A percentile compares a stretch with the other conserved stretches of the same genome.
Conservation (phyloP, 2,888 invertebrate genomes). For the Trypoxylon attenuatum region DNA sequence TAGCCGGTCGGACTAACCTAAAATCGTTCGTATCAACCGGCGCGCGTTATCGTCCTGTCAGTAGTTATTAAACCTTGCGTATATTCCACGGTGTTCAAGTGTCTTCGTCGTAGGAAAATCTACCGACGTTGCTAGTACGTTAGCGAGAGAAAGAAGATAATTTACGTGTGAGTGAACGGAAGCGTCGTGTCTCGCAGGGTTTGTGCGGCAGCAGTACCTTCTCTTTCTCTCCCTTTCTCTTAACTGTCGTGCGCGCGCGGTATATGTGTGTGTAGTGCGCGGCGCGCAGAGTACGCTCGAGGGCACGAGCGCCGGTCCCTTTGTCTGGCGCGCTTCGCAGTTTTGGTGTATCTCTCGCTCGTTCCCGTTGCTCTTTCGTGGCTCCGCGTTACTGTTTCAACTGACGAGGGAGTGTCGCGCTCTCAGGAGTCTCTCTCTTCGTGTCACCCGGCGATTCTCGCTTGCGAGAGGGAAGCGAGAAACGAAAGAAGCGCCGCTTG, state of each 20-base stretch:
- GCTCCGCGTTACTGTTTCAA: too few species aligned
- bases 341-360: not conserved
- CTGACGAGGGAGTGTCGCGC: not conserved
- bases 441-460: not conserved
- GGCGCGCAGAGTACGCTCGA: too few species aligned
- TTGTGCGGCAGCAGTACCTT: not conserved
- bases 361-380: not conserved
- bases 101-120: too few species aligned
- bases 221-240: not conserved
- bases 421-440: not conserved
- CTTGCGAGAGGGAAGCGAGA: too few species aligned
- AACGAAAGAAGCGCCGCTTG: too few species aligned
- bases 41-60: too few species aligned
- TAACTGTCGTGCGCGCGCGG: too few species aligned
- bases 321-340: constrained; percentile 16
- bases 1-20: constrained; percentile 42
- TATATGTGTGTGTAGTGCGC: not conserved
- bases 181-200: constrained; percentile 2
- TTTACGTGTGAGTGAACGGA: too few species aligned
- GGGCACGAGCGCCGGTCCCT: constrained; percentile 17
- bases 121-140: too few species aligned
- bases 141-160: too few species aligned
- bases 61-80: too few species aligned
- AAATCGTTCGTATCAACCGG: constrained; percentile 30
- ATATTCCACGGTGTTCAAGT: too few species aligned